Conservation (phyloP, 1,140 invertebrate genomes). For the Portunus trituberculatus region DNA sequence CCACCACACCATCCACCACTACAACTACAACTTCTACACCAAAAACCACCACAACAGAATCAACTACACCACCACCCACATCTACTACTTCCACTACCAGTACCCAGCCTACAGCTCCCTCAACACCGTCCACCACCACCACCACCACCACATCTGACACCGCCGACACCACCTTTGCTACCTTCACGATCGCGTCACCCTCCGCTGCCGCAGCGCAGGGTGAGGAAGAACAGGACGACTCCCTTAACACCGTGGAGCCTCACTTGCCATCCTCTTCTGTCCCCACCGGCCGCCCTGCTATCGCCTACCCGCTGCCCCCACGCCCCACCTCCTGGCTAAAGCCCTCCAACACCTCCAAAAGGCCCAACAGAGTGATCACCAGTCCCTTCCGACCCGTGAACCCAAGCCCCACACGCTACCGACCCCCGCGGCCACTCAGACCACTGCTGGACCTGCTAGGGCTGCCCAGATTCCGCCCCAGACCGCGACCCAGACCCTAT, state of each 20-base stretch:
- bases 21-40: neutral
- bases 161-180: neutral
- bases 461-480: neutral
- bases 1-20: neutral
- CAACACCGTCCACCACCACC: neutral
- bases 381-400: constrained; percentile 49
- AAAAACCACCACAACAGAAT: neutral
- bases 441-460: neutral
- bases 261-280: neutral
- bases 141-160: neutral
- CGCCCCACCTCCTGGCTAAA: neutral
- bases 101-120: neutral
- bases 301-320: constrained; percentile 47
- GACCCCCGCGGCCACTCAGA: constrained; percentile 28
- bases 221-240: neutral
- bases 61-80: neutral
- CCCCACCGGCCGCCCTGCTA: constrained; percentile 28
- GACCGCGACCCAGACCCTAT: neutral
- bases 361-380: neutral
- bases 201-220: neutral
- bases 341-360: neutral
- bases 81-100: neutral
- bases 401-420: neutral
- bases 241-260: neutral
- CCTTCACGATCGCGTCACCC: neutral